Evolutionary conservation across 92 coral and sea anemone genomes (phyloP), one percentile per base, ranked within the genome.

Genomic region (Parazoanthus swiftii): DNA sequence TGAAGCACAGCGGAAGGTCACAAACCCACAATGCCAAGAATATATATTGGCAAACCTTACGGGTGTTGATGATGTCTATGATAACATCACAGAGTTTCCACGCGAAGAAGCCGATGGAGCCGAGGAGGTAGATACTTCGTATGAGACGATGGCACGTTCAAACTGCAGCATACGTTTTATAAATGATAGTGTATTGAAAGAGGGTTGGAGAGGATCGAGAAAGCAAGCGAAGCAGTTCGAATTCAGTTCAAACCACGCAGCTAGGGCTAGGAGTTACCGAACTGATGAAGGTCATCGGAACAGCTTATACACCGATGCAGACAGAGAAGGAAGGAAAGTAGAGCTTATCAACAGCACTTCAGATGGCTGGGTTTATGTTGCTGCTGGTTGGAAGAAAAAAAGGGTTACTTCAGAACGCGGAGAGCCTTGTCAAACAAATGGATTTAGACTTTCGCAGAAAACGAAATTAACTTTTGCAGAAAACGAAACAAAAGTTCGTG

Each of bases 301-400:
- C 65, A 33, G 56, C 18, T n/a, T 78, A 1, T 78, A 78, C 56
- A 33, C 42, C 33, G 16, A 78, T 5, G 82, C 82, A 3, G 82
- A 78, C 56, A 78, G 82, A 25, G 82, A 78, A 29, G 46, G 23
- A 7, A 78, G 63, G 56, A 26, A 3, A 25, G 82, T 50, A 9
- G 6, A 78, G 14, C 42, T 78, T 26, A 36, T 78, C 35, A 67
- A 78, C 66, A 78, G 82, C 35, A 16, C 82, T 25, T 14, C 21
- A 23, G 82, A 78, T 25, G 82, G 82, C 35, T 78, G 82, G 82
- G 82, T 78, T 48, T 78, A 78, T 25, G 82, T 78, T 26, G 6
- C 82, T 23, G 58, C 36, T 5, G 35, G 39, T 9, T 78, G 82
- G 66, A 50, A 5, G 10, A 78, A 78, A 48, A 25, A 26, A 25